phyloP scores from a whole-genome alignment of 2,797 vertebrate genomes.

The Chromis chromis region DNA sequence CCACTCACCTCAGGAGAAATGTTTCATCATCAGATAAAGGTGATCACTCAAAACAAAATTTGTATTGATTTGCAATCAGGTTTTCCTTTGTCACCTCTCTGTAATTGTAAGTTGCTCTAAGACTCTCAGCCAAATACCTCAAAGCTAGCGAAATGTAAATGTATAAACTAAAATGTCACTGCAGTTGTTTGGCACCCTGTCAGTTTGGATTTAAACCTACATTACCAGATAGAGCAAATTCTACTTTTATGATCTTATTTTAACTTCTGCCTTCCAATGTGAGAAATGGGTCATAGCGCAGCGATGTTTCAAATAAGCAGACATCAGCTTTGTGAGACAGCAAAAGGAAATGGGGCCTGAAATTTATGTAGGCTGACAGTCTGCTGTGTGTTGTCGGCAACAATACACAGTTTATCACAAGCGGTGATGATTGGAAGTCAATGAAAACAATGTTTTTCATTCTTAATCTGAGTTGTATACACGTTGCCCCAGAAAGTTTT shows the following conservation, averaged over 20 bases:
- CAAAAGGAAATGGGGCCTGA: conserved; percentile 49
- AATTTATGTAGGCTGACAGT: conserved; percentile 46
- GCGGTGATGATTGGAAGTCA: conserved; percentile 12
- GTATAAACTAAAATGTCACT: conserved; percentile 16
- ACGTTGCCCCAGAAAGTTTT: background rate
- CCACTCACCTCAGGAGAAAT: too few species aligned
- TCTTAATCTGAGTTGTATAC: background rate
- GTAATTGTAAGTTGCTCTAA: background rate
- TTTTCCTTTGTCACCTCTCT: too few species aligned
- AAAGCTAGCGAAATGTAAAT: background rate
- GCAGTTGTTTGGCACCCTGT: conserved; percentile 15
- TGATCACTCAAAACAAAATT: too few species aligned
- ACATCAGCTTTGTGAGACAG: conserved; percentile 52
- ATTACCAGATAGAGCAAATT: conserved; percentile 46
- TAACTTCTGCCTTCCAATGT: conserved; percentile 44
- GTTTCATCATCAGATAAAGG: too few species aligned
- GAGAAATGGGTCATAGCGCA: conserved; percentile 46
- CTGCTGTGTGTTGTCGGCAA: conserved; percentile 39
- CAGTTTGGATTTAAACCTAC: conserved; percentile 25
- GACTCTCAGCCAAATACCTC: too few species aligned
- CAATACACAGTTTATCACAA: conserved; percentile 26
- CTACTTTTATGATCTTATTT: conserved; percentile 37
- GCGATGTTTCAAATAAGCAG: conserved; percentile 48
- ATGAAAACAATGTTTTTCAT: background rate
- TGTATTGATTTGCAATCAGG: too few species aligned